Conservation (phyloP, 2,113 vertebrate genomes). For the Vireo altiloquus region DNA sequence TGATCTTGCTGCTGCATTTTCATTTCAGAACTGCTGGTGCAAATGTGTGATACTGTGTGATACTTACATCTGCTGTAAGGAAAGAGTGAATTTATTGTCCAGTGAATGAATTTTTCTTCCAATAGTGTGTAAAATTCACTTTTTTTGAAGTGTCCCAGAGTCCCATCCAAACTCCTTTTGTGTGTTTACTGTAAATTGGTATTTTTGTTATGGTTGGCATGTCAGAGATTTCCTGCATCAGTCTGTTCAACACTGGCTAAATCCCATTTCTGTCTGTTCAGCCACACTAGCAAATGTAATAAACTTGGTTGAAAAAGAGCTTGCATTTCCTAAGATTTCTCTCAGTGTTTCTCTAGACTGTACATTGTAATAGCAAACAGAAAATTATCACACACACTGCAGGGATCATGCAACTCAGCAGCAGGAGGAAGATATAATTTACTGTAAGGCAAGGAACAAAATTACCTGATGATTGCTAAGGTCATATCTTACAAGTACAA, state of each 20-base stretch:
- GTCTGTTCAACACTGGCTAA: not conserved
- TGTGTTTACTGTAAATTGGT: not conserved
- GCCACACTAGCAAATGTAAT: not conserved
- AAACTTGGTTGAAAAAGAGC: not conserved
- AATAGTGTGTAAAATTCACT: not conserved
- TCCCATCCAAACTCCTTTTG: not conserved
- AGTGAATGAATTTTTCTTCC: not conserved
- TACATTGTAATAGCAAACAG: not conserved
- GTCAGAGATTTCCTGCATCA: not conserved
- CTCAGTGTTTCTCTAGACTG: not conserved
- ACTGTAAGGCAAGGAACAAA: not conserved
- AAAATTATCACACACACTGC: not conserved
- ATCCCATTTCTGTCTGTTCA: not conserved
- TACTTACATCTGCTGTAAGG: not conserved
- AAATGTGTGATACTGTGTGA: rapidly evolving
- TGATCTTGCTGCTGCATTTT: not conserved
- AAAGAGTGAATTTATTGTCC: not conserved
- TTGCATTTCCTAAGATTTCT: not conserved
- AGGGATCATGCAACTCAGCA: not conserved
- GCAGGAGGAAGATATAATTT: not conserved
- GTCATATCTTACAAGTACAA: not conserved
- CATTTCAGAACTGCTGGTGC: not conserved
- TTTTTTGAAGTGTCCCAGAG: not conserved
- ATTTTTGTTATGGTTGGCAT: not conserved
- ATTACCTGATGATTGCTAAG: not conserved